Conservation (phyloP, 2,797 vertebrate genomes). For the Leontocebus nigricollis region DNA sequence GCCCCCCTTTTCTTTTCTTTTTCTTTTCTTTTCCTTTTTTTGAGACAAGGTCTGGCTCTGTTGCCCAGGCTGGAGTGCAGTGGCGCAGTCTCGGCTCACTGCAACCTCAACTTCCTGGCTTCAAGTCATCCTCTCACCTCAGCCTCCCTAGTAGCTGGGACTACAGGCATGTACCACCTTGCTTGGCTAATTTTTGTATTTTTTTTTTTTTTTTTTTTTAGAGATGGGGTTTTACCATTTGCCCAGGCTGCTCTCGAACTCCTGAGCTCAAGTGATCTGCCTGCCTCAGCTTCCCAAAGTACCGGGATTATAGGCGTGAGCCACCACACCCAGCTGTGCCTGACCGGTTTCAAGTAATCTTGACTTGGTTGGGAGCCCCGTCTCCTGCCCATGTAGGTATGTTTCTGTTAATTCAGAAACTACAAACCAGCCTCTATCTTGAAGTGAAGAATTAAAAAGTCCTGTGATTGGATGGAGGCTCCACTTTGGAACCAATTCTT, state of each 20-base stretch:
- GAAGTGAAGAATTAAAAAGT: slow-evolving; percentile 17
- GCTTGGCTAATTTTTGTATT: neutral
- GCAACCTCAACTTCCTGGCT: neutral
- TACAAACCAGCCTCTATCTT: neutral
- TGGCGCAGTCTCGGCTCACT: neutral
- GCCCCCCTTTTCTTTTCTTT: neutral
- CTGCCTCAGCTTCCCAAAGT: neutral
- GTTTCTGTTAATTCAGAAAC: neutral
- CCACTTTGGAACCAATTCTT: neutral
- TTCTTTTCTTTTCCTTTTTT: no score
- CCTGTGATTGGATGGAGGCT: neutral
- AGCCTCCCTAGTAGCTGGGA: neutral
- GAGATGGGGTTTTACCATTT: neutral
- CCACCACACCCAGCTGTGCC: neutral
- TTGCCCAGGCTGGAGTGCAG: neutral
- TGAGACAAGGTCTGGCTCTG: neutral
- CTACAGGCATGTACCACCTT: neutral
- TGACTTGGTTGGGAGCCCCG: neutral
- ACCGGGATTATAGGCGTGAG: neutral
- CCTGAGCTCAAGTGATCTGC: neutral
- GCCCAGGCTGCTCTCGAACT: neutral
- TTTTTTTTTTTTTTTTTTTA: neutral
- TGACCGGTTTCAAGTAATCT: neutral
- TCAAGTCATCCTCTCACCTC: neutral
- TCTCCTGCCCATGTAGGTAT: neutral